Evolutionary conservation across 2,797 vertebrate species (phyloP).

Genomic region (Chelmon rostratus): DNA sequence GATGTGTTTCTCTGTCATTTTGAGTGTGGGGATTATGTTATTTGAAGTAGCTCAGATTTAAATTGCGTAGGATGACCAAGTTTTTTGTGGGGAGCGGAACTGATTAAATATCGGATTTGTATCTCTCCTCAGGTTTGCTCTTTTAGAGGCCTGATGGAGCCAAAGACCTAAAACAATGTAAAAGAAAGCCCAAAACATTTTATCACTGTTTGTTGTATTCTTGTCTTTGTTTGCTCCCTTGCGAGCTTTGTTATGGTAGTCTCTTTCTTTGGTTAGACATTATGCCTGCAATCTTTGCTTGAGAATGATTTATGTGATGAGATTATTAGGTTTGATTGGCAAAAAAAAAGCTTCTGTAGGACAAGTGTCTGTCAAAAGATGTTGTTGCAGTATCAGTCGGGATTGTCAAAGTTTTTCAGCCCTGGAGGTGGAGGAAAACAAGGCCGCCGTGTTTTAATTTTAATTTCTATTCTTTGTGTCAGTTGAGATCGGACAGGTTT

Average conservation of each 20-base stretch:
- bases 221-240: constrained; percentile 59
- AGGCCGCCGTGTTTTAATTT: constrained; percentile 45
- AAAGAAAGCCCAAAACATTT: constrained; percentile 63
- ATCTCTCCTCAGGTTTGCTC: constrained; percentile 59
- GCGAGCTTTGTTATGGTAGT: constrained; percentile 63
- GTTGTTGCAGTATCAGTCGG: constrained; percentile 63
- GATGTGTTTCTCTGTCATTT: constrained; percentile 73
- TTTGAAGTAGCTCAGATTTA: constrained; percentile 65
- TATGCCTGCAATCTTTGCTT: constrained; percentile 66
- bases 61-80: constrained; percentile 45
- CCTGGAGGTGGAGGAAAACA: constrained; percentile 45
- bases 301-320: constrained; percentile 61
- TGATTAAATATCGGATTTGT: constrained; percentile 62
- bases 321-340: constrained; percentile 59
- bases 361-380: constrained; percentile 57
- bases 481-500: constrained; percentile 47
- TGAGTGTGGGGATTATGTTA: constrained; percentile 63
- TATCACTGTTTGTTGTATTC: constrained; percentile 53
- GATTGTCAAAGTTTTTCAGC: constrained; percentile 40
- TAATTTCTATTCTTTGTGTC: constrained; percentile 51
- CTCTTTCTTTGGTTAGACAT: constrained; percentile 62
- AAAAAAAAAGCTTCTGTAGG: constrained; percentile 46
- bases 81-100: constrained; percentile 26
- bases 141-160: constrained; percentile 59
- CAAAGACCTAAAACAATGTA: constrained; percentile 61